Percentiles rank a stretch among this genome's conserved stretches.
phyloP scores from a whole-genome alignment of 2,797 vertebrate species.

The Acanthornis magna region DNA sequence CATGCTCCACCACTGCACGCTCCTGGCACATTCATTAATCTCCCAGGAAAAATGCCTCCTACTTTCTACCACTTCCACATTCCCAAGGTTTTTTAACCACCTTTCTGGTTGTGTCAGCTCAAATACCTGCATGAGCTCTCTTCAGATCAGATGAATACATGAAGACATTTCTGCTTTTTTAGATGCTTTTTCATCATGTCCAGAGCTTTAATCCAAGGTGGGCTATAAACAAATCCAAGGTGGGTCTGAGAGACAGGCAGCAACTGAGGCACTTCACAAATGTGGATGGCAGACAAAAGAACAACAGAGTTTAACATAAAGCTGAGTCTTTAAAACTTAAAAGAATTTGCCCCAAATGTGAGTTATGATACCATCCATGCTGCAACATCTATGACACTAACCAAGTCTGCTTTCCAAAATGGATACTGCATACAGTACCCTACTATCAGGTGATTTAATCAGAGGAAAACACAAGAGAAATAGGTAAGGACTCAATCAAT shows the following conservation, averaged over 20 bases:
- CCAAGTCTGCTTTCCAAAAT: neutral
- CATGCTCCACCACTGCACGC: neutral
- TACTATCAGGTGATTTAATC: neutral
- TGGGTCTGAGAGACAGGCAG: neutral
- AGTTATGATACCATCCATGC: neutral
- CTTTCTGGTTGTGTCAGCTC: neutral
- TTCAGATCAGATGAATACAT: neutral
- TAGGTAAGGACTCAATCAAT: neutral
- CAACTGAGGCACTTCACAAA: neutral
- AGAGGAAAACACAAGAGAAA: neutral
- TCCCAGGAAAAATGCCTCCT: neutral
- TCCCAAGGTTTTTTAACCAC: neutral
- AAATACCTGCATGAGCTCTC: neutral
- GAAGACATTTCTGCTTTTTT: neutral
- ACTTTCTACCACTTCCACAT: neutral
- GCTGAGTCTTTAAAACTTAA: neutral
- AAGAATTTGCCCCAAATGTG: neutral
- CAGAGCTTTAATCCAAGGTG: neutral
- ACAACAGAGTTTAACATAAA: neutral
- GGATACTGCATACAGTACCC: neutral
- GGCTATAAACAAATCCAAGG: neutral
- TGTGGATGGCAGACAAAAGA: neutral
- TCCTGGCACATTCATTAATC: neutral
- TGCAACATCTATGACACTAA: neutral
- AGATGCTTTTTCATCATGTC: neutral